These are phyloP conservation scores for Hirtodrosophila histrioides DNA, from an alignment of 2,888 invertebrate species.

Conservation along the genomic window DNA sequence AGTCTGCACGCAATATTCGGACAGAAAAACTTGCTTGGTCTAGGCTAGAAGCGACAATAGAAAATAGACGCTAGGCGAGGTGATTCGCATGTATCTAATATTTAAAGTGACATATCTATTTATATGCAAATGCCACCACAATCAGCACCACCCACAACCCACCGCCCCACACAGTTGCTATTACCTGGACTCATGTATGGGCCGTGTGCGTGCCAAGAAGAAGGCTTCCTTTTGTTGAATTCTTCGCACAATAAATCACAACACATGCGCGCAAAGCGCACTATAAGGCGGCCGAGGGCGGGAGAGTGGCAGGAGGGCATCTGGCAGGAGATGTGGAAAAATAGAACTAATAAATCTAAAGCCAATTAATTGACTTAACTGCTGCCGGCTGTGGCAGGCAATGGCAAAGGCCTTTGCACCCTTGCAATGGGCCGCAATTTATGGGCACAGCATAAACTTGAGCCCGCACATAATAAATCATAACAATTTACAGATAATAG, in stretches of 20 bases:
- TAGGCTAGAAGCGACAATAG: constrained; percentile 6
- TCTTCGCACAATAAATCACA: constrained; percentile 69
- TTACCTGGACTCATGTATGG: constrained; percentile 28
- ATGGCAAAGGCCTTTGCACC: constrained; percentile 31
- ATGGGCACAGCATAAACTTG: constrained; percentile 74
- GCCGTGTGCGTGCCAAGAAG: constrained; percentile 43
- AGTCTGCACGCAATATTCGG: constrained; percentile 46
- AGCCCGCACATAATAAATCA: constrained; percentile 75
- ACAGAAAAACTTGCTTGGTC: constrained; percentile 5
- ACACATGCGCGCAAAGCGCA: constrained; percentile 46
- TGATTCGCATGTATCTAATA: constrained; percentile 57
- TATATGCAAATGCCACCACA: constrained; percentile 72
- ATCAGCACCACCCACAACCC: constrained; percentile 18
- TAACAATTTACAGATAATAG: constrained; percentile 75
- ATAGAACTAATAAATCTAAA: constrained; percentile 73
- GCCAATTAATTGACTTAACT: constrained; percentile 79
- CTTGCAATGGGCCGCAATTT: constrained; percentile 58
- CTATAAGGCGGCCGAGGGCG: not conserved
- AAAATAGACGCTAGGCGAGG: constrained; percentile 13
- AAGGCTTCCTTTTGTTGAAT: constrained; percentile 47
- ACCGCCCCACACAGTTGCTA: constrained; percentile 3
- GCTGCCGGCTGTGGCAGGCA: constrained; percentile 54
- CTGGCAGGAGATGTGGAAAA: constrained; percentile 32
- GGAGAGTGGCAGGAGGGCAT: not conserved
- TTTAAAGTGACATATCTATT: constrained; percentile 74